Conservation (phyloP, 1,140 invertebrate species). For the Platorchestia sp. region DNA sequence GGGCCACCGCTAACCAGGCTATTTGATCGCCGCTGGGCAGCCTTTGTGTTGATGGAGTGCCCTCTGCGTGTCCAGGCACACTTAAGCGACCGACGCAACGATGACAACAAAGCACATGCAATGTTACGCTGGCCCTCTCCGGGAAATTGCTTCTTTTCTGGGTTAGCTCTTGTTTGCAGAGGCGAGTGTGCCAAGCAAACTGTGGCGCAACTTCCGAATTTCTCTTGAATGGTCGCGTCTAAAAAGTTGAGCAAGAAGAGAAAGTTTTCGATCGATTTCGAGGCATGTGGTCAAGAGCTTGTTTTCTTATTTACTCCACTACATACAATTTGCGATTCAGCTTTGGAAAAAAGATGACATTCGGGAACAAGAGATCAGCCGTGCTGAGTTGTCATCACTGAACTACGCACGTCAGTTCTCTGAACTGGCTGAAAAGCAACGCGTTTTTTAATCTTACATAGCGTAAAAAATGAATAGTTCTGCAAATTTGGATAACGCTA, state of each 20-base stretch:
- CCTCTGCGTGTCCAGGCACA: neutral
- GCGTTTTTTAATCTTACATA: neutral
- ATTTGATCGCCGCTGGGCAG: constrained; percentile 4
- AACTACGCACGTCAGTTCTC: neutral
- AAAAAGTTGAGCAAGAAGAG: neutral
- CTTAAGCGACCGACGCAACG: neutral
- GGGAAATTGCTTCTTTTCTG: constrained; percentile 10
- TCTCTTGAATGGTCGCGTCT: neutral
- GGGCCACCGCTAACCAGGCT: constrained; percentile 19
- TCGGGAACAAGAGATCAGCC: neutral
- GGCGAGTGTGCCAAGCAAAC: constrained; percentile 23
- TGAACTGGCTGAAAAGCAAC: too few species aligned
- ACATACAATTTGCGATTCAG: neutral
- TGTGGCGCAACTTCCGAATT: constrained; percentile 26
- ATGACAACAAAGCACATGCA: neutral
- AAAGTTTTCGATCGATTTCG: neutral
- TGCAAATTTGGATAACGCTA: neutral
- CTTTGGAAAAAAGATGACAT: neutral
- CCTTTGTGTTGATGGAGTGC: constrained; percentile 24
- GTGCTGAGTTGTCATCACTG: neutral
- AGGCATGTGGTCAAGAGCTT: neutral
- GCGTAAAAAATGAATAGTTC: neutral
- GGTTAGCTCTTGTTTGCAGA: constrained; percentile 11
- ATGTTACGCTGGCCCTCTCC: neutral
- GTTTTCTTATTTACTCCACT: neutral